Conservation (phyloP, 2,888 invertebrate genomes). For the Rhorus exstirpatorius region DNA sequence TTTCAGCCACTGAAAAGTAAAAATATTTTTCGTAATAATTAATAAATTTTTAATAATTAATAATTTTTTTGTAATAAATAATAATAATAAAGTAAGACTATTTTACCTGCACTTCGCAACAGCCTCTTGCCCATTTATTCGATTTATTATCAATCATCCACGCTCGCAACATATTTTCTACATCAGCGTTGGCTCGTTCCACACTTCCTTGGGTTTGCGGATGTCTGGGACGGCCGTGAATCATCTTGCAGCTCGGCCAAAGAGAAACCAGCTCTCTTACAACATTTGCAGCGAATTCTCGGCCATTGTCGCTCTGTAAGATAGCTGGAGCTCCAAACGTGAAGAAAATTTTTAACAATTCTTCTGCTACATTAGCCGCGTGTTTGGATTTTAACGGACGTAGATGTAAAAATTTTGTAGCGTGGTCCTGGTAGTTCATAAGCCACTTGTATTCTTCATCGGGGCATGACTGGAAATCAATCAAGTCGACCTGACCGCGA, state of each 20-base stretch:
- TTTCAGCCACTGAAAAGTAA: constrained; percentile 65
- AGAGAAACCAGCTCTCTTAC: constrained; percentile 71
- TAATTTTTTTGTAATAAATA: too few relatives aligned
- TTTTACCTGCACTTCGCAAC: constrained; percentile 70
- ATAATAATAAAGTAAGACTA: too few relatives aligned
- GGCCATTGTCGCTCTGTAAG: constrained; percentile 72
- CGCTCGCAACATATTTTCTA: too few relatives aligned
- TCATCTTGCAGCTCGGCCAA: constrained; percentile 75
- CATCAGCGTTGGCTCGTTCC: too few relatives aligned
- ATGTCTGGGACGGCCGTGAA: constrained; percentile 76
- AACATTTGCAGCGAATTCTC: constrained; percentile 74
- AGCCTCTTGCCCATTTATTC: too few relatives aligned
- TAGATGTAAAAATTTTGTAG: constrained; percentile 80
- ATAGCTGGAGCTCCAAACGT: constrained; percentile 70
- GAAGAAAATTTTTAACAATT: constrained; percentile 68
- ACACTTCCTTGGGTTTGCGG: constrained; percentile 70
- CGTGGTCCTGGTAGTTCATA: constrained; percentile 80
- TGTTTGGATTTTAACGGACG: constrained; percentile 77
- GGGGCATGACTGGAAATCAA: constrained; percentile 78
- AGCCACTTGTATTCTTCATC: constrained; percentile 81
- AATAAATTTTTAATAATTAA: too few relatives aligned
- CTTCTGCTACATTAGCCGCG: constrained; percentile 77
- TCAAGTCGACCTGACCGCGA: constrained; percentile 79
- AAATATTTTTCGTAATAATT: constrained; percentile 7
- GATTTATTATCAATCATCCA: too few relatives aligned